Percentiles rank a stretch among this genome's conserved stretches.
phyloP scores from a whole-genome alignment of 2,797 vertebrate species.

The Lagocephalus sceleratus region DNA sequence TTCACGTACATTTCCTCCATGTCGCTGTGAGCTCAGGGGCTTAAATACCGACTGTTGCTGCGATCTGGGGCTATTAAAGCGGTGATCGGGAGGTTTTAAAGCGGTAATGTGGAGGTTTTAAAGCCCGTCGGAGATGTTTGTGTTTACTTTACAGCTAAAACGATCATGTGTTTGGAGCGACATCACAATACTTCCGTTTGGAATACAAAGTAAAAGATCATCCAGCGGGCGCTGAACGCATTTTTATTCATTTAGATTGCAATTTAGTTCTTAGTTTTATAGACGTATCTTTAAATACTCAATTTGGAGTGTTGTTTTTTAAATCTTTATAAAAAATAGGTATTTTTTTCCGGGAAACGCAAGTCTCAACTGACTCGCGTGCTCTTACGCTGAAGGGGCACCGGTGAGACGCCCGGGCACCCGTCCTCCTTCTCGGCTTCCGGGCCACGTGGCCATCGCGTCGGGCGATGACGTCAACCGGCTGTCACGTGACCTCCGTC shows the following conservation, averaged over 20 bases:
- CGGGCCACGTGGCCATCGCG: slow-evolving; percentile 22
- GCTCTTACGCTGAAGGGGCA: slow-evolving; percentile 21
- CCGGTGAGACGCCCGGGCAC: not conserved
- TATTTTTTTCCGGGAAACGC: too few relatives aligned
- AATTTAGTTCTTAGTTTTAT: too few relatives aligned
- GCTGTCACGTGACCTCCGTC: not conserved
- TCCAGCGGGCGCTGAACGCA: too few relatives aligned
- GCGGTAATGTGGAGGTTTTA: not conserved
- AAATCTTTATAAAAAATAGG: too few relatives aligned
- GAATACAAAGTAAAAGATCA: slow-evolving; percentile 17
- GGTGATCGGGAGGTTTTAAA: too few relatives aligned
- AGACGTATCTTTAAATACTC: too few relatives aligned
- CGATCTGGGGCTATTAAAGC: too few relatives aligned
- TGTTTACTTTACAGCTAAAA: not conserved
- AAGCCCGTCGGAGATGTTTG: not conserved
- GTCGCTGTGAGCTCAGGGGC: slow-evolving; percentile 1
- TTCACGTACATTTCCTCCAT: slow-evolving; percentile 73
- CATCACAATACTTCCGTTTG: slow-evolving; percentile 6
- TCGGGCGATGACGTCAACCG: slow-evolving; percentile 10
- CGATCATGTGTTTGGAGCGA: not conserved
- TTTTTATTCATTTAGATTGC: too few relatives aligned
- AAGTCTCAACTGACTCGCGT: not conserved
- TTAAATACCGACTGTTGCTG: too few relatives aligned
- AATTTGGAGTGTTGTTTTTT: too few relatives aligned
- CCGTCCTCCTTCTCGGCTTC: slow-evolving; percentile 2